Evolutionary conservation across 2,797 vertebrate species (phyloP).

Genomic region (Sebastes reedi): DNA sequence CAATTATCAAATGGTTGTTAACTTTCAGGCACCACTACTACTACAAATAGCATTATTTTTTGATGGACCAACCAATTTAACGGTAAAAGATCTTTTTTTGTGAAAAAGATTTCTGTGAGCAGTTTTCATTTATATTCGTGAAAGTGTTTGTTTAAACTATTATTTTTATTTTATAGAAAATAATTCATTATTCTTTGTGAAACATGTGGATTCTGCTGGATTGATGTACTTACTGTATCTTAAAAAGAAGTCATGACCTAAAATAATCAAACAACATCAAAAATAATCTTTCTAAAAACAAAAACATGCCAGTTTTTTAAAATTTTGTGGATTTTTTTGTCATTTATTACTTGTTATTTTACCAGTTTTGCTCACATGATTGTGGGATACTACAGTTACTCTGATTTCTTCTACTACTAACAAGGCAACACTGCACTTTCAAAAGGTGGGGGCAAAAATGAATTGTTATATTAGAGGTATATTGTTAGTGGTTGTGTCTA

Average conservation of each 20-base stretch:
- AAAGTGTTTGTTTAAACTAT: neutral
- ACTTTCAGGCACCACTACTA: neutral
- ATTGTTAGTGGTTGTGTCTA: no score
- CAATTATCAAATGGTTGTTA: neutral
- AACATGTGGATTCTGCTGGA: neutral
- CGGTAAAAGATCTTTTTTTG: neutral
- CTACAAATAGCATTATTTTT: neutral
- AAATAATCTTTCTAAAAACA: neutral
- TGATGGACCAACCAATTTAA: neutral
- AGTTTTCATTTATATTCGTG: neutral
- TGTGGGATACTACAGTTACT: neutral
- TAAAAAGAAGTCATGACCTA: neutral
- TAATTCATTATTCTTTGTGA: neutral
- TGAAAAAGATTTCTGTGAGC: neutral
- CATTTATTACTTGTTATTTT: neutral
- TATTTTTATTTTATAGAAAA: neutral
- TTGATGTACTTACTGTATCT: neutral
- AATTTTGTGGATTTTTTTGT: neutral
- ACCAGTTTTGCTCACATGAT: neutral
- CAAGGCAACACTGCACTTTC: neutral
- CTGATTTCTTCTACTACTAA: neutral
- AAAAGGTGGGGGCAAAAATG: neutral
- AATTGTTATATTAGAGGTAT: neutral
- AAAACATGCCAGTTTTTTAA: neutral
- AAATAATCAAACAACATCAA: neutral